Evolutionary conservation across 2,888 invertebrate species (phyloP).

Genomic region (Aspidiotus rigidus): DNA sequence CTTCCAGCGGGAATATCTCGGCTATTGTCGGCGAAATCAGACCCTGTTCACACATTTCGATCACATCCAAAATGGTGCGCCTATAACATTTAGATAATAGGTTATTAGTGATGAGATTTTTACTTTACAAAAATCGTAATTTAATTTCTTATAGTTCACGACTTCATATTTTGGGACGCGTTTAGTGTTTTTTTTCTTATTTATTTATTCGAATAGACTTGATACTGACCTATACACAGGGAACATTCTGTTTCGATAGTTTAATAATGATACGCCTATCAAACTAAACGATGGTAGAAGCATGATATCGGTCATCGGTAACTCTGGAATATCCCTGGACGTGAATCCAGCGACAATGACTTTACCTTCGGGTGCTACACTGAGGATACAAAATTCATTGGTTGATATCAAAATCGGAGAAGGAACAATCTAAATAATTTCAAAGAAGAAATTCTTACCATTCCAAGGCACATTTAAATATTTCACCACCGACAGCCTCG

Average conservation of each 20-base stretch:
- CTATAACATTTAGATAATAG: conserved; percentile 38
- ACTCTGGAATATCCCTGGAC: conserved; percentile 46
- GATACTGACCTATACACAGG: conserved; percentile 48
- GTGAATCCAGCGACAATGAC: conserved; percentile 48
- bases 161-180: too few species aligned
- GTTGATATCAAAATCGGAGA: conserved; percentile 41
- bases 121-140: too few species aligned
- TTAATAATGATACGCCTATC: conserved; percentile 48
- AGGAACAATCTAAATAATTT: conserved; percentile 35
- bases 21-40: conserved; percentile 53
- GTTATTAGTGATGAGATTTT: too few species aligned
- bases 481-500: conserved; percentile 55
- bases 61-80: conserved; percentile 50
- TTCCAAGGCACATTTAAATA: conserved; percentile 50
- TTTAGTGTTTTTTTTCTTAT: too few species aligned
- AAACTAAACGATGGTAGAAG: conserved; percentile 45
- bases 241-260: conserved; percentile 47
- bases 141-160: too few species aligned
- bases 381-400: conserved; percentile 41
- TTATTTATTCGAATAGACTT: neutral
- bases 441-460: conserved; percentile 47
- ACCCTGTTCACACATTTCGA: conserved; percentile 54
- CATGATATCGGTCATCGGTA: conserved; percentile 44
- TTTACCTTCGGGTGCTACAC: conserved; percentile 50
- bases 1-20: conserved; percentile 48